A percentile compares a stretch with the other conserved stretches of the same genome.
Conservation (phyloP, 2,113 vertebrate species). For the Balaeniceps rex region DNA sequence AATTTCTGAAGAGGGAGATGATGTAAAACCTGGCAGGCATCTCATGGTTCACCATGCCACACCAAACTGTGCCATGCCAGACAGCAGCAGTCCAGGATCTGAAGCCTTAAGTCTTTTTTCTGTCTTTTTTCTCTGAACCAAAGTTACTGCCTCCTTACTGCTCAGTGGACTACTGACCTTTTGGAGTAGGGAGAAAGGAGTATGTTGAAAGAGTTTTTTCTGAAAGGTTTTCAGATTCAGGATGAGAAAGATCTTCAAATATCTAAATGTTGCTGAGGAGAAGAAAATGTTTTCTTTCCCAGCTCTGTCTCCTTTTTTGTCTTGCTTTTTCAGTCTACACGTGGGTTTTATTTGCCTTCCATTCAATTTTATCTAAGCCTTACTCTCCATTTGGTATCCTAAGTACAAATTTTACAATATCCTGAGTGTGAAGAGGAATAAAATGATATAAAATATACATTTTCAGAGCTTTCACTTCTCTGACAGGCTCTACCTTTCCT, state of each 20-base stretch:
- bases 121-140: background rate
- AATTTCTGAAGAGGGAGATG: background rate
- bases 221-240: background rate
- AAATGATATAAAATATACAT: background rate
- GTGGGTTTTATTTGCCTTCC: background rate
- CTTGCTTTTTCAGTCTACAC: background rate
- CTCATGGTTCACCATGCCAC: background rate
- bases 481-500: background rate
- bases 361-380: background rate
- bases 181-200: background rate
- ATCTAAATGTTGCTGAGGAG: background rate
- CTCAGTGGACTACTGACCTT: background rate
- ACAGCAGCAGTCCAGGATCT: background rate
- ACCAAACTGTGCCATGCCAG: background rate
- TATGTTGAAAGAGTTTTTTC: background rate
- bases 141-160: background rate
- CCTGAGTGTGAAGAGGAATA: background rate
- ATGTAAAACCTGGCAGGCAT: background rate
- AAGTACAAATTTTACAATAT: conserved; percentile 5
- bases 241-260: background rate
- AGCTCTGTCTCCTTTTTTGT: background rate
- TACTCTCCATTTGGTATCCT: background rate
- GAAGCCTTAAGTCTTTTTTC: background rate
- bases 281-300: background rate
- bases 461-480: background rate